Evolutionary conservation across 2,113 vertebrate genomes (phyloP).

Genomic region (Melanocharis versteri): DNA sequence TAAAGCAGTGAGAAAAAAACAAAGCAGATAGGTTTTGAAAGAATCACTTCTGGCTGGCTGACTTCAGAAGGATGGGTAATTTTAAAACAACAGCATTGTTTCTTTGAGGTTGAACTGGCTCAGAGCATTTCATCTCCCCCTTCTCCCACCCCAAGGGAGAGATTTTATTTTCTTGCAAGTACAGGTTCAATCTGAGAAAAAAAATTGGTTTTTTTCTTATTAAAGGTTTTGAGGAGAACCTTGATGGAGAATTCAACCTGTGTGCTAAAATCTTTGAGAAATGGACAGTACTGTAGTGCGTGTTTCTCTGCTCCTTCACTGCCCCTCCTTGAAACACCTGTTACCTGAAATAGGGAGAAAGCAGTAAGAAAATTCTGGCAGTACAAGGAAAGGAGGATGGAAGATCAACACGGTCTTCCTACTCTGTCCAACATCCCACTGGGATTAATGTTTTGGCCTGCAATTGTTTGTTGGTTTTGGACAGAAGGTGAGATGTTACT

Average conservation of each 20-base stretch:
- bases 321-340: not conserved
- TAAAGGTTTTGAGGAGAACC: not conserved
- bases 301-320: not conserved
- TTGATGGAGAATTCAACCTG: not conserved
- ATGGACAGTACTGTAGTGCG: not conserved
- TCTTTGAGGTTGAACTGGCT: slow-evolving; percentile 13
- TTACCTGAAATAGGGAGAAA: not conserved
- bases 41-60: slow-evolving; percentile 29
- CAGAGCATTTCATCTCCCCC: not conserved
- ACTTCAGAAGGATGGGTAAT: slow-evolving; percentile 38
- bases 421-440: not conserved
- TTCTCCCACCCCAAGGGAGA: not conserved
- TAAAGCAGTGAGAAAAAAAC: not conserved
- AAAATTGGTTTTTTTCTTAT: not conserved
- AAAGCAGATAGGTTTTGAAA: slow-evolving; percentile 36
- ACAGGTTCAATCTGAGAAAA: not conserved
- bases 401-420: not conserved
- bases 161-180: not conserved
- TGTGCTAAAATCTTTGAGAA: not conserved
- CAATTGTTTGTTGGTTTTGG: not conserved
- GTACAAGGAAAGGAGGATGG: not conserved
- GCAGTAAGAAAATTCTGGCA: not conserved
- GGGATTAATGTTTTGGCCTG: not conserved
- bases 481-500: not conserved
- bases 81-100: slow-evolving; percentile 51